A percentile compares a stretch with the other conserved stretches of the same genome.
Evolutionary conservation across 2,113 vertebrate genomes (phyloP).

Genomic region (Centropus unirufus): DNA sequence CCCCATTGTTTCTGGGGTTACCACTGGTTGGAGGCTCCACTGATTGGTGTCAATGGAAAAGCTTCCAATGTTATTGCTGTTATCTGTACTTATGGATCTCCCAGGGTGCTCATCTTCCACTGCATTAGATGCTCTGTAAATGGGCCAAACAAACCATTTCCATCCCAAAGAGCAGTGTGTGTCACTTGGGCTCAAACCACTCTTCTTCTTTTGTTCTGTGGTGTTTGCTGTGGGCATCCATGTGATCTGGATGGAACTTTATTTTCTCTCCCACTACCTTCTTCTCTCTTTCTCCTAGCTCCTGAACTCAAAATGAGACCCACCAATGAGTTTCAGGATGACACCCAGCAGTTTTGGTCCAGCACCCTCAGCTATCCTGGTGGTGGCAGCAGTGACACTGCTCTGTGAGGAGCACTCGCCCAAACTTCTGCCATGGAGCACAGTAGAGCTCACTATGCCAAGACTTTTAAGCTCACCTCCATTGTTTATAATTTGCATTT

Average conservation of each 20-base stretch:
- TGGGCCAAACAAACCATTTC: not conserved
- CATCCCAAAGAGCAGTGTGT: not conserved
- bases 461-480: not conserved
- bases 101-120: not conserved
- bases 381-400: not conserved
- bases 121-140: not conserved
- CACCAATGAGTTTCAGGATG: not conserved
- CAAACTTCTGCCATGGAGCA: not conserved
- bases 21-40: not conserved
- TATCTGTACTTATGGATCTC: not conserved
- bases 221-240: not conserved
- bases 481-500: not conserved
- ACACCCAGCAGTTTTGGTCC: not conserved
- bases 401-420: not conserved
- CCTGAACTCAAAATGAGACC: not conserved
- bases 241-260: not conserved
- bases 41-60: not conserved
- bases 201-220: not conserved
- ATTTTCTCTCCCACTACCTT: not conserved
- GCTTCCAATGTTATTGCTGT: not conserved
- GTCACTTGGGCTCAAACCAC: fast-evolving
- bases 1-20: not conserved
- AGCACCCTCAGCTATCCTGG: not conserved
- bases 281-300: not conserved
- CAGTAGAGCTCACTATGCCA: not conserved